Evolutionary conservation across 2,888 invertebrate genomes (phyloP).

Genomic region (Scaptomyza tumidula): DNA sequence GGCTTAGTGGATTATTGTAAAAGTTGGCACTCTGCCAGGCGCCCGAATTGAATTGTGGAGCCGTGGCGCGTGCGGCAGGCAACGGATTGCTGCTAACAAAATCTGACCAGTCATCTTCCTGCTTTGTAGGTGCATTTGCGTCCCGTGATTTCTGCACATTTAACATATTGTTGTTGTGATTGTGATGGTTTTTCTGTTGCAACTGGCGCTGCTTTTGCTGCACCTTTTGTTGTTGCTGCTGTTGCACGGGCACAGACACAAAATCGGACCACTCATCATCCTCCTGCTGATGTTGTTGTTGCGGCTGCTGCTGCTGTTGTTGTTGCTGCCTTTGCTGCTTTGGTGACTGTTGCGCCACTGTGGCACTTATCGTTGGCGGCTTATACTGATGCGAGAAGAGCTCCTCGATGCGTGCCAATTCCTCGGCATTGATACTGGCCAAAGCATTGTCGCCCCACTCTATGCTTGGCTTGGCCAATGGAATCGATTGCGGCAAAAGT

Average conservation of each 20-base stretch:
- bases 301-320: slow-evolving; percentile 32
- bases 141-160: slow-evolving; percentile 25
- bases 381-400: slow-evolving; percentile 80
- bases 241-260: slow-evolving; percentile 83
- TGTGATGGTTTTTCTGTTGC: slow-evolving; percentile 32
- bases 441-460: slow-evolving; percentile 85
- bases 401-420: slow-evolving; percentile 83
- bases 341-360: slow-evolving; percentile 64
- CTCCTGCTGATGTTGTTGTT: slow-evolving; percentile 55
- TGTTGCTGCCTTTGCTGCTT: slow-evolving; percentile 25
- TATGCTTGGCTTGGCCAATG: slow-evolving; percentile 83
- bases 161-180: slow-evolving; percentile 51
- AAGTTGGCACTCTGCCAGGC: slow-evolving; percentile 84
- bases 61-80: slow-evolving; percentile 22
- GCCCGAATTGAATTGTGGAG: slow-evolving; percentile 82
- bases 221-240: slow-evolving; percentile 30
- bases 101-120: slow-evolving; percentile 86
- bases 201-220: slow-evolving; percentile 32
- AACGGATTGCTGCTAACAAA: slow-evolving; percentile 85
- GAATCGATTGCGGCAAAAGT: slow-evolving; percentile 81
- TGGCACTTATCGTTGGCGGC: slow-evolving; percentile 78
- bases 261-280: slow-evolving; percentile 87
- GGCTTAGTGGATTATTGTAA: slow-evolving; percentile 82
- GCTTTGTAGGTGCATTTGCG: slow-evolving; percentile 22
- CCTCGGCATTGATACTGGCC: slow-evolving; percentile 84